Conservation (phyloP, 2,113 vertebrate species). For the Lampris megalopsis region DNA sequence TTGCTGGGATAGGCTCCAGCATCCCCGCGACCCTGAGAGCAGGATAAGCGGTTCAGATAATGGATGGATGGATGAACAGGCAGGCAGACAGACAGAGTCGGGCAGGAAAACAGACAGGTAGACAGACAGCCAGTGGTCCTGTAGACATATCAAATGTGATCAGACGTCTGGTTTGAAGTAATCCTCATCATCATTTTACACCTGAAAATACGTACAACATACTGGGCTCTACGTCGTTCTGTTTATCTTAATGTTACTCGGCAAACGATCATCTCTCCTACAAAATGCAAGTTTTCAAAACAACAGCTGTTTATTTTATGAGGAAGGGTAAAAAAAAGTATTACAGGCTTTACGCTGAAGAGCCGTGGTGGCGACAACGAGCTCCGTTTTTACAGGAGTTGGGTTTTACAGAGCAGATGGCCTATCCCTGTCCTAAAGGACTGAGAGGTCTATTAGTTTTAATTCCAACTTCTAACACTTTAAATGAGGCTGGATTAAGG, state of each 20-base stretch:
- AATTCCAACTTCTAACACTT: conserved; percentile 56
- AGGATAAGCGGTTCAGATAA: too few species aligned
- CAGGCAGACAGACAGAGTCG: conserved; percentile 4
- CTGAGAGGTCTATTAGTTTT: conserved; percentile 62
- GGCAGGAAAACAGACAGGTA: too few species aligned
- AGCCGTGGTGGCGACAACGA: conserved; percentile 15
- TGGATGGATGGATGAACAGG: conserved; percentile 8
- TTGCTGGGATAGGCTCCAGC: too few species aligned
- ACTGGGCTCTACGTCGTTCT: background rate
- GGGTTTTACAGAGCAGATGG: conserved; percentile 70
- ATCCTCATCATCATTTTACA: conserved; percentile 25
- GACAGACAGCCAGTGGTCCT: background rate
- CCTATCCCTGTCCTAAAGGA: conserved; percentile 51
- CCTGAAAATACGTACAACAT: background rate
- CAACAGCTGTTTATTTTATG: conserved; percentile 59
- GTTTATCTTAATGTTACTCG: conserved; percentile 17
- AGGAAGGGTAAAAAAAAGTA: conserved; percentile 35
- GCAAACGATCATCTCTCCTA: conserved; percentile 29
- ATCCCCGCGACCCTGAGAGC: too few species aligned
- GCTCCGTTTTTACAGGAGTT: conserved; percentile 39
- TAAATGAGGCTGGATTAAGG: conserved; percentile 63
- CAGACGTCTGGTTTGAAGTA: background rate
- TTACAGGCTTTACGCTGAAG: conserved; percentile 36
- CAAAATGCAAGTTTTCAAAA: conserved; percentile 33
- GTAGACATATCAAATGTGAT: background rate